Percentiles rank a stretch among this genome's conserved stretches.
These are phyloP conservation scores for Drosophila peninsularis DNA, from an alignment of 2,888 invertebrate species.

Conservation along the genomic window DNA sequence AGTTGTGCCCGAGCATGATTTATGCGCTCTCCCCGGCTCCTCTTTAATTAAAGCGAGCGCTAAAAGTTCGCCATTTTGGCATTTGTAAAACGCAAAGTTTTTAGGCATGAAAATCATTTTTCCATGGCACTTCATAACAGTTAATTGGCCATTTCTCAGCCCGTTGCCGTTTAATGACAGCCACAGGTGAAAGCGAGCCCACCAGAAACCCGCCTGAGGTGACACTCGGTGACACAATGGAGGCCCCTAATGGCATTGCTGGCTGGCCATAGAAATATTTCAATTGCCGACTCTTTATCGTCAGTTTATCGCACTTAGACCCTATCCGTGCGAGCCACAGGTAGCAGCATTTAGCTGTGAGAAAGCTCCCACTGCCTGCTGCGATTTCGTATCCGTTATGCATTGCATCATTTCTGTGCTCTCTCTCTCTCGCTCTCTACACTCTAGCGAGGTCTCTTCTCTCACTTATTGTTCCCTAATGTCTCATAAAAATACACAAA, in stretches of 20 bases:
- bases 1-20: slow-evolving; percentile 33
- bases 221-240: slow-evolving; percentile 33
- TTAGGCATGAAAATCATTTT: slow-evolving; percentile 20
- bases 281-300: slow-evolving; percentile 11
- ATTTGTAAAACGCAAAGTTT: slow-evolving; percentile 27
- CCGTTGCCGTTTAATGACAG: slow-evolving; percentile 24
- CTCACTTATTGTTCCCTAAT: slow-evolving; percentile 32
- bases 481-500: slow-evolving; percentile 19
- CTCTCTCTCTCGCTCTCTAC: not conserved
- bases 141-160: slow-evolving; percentile 44
- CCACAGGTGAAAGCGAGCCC: slow-evolving; percentile 49
- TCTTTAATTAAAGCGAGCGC: slow-evolving; percentile 44
- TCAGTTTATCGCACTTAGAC: slow-evolving; percentile 9
- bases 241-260: slow-evolving; percentile 22
- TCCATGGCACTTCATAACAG: slow-evolving; percentile 17
- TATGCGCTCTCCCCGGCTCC: slow-evolving; percentile 13
- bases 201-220: slow-evolving; percentile 17
- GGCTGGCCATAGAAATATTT: slow-evolving; percentile 7
- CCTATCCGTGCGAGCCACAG: slow-evolving; percentile 2
- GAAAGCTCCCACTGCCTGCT: slow-evolving; percentile 29
- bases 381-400: slow-evolving; percentile 4
- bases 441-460: not conserved
- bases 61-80: slow-evolving; percentile 19
- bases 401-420: slow-evolving; percentile 9
- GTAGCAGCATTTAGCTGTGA: slow-evolving; percentile 23